phyloP scores from a whole-genome alignment of 1,140 invertebrate species.

The Ceratina japonica region DNA sequence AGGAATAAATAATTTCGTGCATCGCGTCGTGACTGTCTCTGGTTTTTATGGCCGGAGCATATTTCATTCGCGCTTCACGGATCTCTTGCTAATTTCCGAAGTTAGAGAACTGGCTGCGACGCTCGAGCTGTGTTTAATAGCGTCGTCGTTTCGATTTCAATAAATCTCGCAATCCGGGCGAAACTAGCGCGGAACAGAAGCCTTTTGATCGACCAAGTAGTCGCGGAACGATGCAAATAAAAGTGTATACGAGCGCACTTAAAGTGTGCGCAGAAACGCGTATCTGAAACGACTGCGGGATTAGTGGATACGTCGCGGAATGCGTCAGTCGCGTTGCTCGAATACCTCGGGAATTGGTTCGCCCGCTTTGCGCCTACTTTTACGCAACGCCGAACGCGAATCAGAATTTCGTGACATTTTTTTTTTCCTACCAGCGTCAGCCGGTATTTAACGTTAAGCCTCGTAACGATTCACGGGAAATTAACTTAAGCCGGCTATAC shows the following conservation, averaged over 20 bases:
- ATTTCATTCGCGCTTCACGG: neutral
- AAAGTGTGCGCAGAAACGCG: neutral
- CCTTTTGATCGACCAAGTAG: too few relatives aligned
- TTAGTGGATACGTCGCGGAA: neutral
- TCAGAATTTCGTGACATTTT: slow-evolving; percentile 6
- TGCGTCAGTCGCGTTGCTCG: neutral
- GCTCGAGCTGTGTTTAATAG: too few relatives aligned
- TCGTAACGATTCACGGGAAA: slow-evolving; percentile 43
- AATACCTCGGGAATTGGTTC: neutral
- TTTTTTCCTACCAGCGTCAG: neutral
- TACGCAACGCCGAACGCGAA: neutral
- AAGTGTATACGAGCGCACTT: too few relatives aligned
- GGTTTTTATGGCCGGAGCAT: neutral
- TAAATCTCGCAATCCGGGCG: too few relatives aligned
- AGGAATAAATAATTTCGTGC: slow-evolving; percentile 16
- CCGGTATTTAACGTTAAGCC: slow-evolving; percentile 20
- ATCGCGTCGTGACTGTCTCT: neutral
- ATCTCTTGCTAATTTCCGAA: neutral
- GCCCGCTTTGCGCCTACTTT: neutral
- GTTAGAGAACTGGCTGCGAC: neutral
- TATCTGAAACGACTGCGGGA: neutral
- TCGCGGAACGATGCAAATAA: too few relatives aligned
- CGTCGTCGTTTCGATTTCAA: too few relatives aligned
- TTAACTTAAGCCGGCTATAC: slow-evolving; percentile 40
- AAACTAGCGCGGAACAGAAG: too few relatives aligned